Conservation (phyloP, 2,888 invertebrate species). For the Danaus chrysippus region DNA sequence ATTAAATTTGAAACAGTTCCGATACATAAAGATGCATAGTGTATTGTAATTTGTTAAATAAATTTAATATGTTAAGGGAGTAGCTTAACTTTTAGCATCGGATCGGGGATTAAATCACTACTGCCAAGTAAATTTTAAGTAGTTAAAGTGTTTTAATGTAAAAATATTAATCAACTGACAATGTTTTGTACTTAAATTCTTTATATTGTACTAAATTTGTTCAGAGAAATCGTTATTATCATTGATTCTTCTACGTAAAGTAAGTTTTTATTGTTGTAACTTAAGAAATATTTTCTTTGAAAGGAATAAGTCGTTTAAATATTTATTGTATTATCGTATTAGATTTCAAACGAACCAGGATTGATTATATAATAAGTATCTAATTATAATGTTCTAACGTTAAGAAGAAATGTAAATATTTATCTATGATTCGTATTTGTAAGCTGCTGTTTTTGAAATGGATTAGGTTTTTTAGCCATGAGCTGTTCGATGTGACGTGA, state of each 20-base stretch:
- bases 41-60: conserved; percentile 63
- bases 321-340: conserved; percentile 27
- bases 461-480: conserved; percentile 42
- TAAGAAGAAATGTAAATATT: conserved; percentile 69
- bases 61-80: conserved; percentile 58
- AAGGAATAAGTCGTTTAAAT: conserved; percentile 27
- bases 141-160: conserved; percentile 71
- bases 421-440: conserved; percentile 67
- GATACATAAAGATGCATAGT: conserved; percentile 54
- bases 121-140: conserved; percentile 72
- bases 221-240: conserved; percentile 37
- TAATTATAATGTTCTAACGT: conserved; percentile 48
- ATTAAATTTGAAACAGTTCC: conserved; percentile 48
- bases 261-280: conserved; percentile 28
- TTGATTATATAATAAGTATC: conserved; percentile 23
- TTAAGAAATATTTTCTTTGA: conserved; percentile 30
- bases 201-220: conserved; percentile 46
- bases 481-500: conserved; percentile 38
- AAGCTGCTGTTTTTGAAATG: conserved; percentile 61
- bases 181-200: conserved; percentile 66
- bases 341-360: conserved; percentile 53
- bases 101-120: conserved; percentile 65
- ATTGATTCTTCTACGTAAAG: conserved; percentile 20
- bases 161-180: conserved; percentile 54
- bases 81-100: conserved; percentile 59